phyloP scores from a whole-genome alignment of 2,113 vertebrate genomes.

The Ursus arctos region DNA sequence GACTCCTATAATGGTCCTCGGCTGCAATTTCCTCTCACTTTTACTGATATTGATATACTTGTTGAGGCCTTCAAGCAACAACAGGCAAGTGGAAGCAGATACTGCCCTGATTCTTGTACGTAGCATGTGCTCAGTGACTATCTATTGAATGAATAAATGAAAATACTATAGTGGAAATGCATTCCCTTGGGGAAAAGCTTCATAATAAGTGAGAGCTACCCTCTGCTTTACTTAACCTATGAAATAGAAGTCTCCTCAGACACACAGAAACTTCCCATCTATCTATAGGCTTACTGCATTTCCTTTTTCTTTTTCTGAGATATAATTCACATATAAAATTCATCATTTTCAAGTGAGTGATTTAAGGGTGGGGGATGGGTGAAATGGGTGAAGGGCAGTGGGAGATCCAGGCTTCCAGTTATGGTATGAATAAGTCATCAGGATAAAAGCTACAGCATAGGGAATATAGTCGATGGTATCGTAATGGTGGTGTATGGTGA shows the following conservation, averaged over 20 bases:
- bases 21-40: slow-evolving; percentile 94
- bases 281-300: background rate
- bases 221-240: slow-evolving; percentile 50
- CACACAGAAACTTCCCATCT: background rate
- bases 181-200: slow-evolving; percentile 40
- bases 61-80: slow-evolving; percentile 93
- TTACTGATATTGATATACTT: slow-evolving; percentile 90
- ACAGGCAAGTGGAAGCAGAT: slow-evolving; percentile 88
- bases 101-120: slow-evolving; percentile 9
- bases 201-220: background rate
- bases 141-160: background rate
- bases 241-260: slow-evolving; percentile 21
- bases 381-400: background rate
- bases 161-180: slow-evolving; percentile 11
- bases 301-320: slow-evolving; percentile 56
- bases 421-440: background rate
- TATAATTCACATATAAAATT: slow-evolving; percentile 24
- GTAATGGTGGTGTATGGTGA: background rate
- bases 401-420: background rate
- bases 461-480: background rate
- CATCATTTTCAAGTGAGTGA: slow-evolving; percentile 25
- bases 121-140: background rate
- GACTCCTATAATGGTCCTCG: slow-evolving; percentile 93
- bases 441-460: background rate
- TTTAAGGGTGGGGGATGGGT: background rate